A percentile compares a stretch with the other conserved stretches of the same genome.
phyloP scores from a whole-genome alignment of 2,888 invertebrate genomes.

The Spisula solida region DNA sequence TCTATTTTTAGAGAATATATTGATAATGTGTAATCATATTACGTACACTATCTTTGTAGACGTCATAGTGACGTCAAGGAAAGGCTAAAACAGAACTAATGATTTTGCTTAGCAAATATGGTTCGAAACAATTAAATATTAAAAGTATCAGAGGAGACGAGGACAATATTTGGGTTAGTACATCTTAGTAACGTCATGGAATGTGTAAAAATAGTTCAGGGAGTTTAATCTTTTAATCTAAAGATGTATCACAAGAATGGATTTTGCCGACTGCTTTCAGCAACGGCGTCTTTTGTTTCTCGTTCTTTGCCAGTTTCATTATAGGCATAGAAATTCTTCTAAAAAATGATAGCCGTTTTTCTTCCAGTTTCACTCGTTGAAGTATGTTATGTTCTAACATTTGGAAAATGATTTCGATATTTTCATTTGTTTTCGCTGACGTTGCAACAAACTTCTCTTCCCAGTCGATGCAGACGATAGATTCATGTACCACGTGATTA shows the following conservation, averaged over 20 bases:
- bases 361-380: conserved; percentile 27
- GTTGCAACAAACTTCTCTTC: conserved; percentile 97
- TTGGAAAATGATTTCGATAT: conserved; percentile 92
- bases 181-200: no score
- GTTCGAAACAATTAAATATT: no score
- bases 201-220: no score
- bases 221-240: neutral
- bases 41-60: no score
- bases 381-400: conserved; percentile 90
- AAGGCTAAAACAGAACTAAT: no score
- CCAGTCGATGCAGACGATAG: conserved; percentile 95
- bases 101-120: no score
- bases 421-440: conserved; percentile 95
- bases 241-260: neutral
- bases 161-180: no score
- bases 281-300: neutral
- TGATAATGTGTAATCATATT: no score
- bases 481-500: conserved; percentile 92
- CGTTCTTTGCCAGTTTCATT: conserved; percentile 87
- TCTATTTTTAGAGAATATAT: no score
- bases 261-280: neutral
- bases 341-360: conserved; percentile 37
- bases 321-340: conserved; percentile 40
- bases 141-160: no score
- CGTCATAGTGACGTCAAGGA: no score